phyloP scores from a whole-genome alignment of 1,140 invertebrate species.

The Drosophila nasuta region DNA sequence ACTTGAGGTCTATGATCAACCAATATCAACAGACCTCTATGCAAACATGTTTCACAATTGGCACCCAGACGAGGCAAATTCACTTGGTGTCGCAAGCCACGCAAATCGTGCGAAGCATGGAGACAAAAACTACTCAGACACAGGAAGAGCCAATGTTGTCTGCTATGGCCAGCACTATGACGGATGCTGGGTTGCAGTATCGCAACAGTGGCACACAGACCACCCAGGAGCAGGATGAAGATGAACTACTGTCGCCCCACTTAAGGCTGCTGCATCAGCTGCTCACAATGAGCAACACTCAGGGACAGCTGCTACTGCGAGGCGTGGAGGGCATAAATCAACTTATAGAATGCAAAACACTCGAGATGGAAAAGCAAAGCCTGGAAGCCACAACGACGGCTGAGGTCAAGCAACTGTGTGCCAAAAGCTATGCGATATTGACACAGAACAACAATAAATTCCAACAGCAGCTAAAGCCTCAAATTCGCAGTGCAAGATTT shows the following conservation, averaged over 20 bases:
- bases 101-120: slow-evolving; percentile 3
- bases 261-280: slow-evolving; percentile 22
- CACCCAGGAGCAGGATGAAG: no score
- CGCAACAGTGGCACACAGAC: slow-evolving; percentile 30
- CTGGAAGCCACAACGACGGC: neutral
- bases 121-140: slow-evolving; percentile 24
- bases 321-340: slow-evolving; percentile 19
- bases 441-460: neutral
- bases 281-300: slow-evolving; percentile 6
- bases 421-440: slow-evolving; percentile 17
- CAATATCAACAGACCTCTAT: slow-evolving; percentile 52
- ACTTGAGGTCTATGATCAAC: slow-evolving; percentile 6
- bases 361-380: slow-evolving; percentile 15
- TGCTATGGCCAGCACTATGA: slow-evolving; percentile 9
- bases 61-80: slow-evolving; percentile 27
- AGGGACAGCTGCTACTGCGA: slow-evolving; percentile 3
- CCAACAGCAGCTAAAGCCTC: neutral
- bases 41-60: neutral
- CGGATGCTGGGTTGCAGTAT: neutral
- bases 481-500: neutral
- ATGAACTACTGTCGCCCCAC: slow-evolving; percentile 13
- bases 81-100: neutral
- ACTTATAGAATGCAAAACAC: slow-evolving; percentile 23
- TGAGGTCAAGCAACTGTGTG: slow-evolving; percentile 3
- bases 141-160: neutral